phyloP scores from a whole-genome alignment of 2,113 vertebrate genomes.

The Pterocles orientalis region DNA sequence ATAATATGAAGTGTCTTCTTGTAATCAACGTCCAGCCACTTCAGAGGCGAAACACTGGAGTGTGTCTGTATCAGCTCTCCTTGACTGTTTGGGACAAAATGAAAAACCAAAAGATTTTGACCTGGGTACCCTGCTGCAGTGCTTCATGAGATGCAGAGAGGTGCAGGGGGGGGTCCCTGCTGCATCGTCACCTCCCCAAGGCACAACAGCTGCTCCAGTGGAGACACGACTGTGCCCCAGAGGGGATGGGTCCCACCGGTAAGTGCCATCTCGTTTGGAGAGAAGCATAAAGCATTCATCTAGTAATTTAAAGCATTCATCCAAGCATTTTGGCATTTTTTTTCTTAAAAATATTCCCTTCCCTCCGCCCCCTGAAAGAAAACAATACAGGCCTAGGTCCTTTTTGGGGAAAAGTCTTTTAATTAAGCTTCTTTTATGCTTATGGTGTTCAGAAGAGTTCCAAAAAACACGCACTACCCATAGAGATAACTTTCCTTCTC shows the following conservation, averaged over 20 bases:
- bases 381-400: neutral
- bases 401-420: neutral
- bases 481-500: neutral
- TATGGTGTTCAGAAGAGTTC: neutral
- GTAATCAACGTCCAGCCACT: neutral
- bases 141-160: neutral
- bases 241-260: neutral
- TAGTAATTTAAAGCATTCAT: neutral
- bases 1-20: neutral
- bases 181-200: rapidly evolving
- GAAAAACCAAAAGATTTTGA: neutral
- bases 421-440: neutral
- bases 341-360: neutral
- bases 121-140: neutral
- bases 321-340: neutral
- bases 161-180: neutral
- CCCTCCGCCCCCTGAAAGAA: neutral
- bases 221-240: neutral
- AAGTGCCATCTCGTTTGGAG: neutral
- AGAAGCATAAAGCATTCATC: neutral
- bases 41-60: neutral
- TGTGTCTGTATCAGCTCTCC: neutral
- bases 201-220: neutral
- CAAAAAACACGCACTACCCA: neutral
- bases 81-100: neutral